A percentile compares a stretch with the other conserved stretches of the same genome.
phyloP scores from a whole-genome alignment of 2,797 vertebrate genomes.

The Clarias pachynema region DNA sequence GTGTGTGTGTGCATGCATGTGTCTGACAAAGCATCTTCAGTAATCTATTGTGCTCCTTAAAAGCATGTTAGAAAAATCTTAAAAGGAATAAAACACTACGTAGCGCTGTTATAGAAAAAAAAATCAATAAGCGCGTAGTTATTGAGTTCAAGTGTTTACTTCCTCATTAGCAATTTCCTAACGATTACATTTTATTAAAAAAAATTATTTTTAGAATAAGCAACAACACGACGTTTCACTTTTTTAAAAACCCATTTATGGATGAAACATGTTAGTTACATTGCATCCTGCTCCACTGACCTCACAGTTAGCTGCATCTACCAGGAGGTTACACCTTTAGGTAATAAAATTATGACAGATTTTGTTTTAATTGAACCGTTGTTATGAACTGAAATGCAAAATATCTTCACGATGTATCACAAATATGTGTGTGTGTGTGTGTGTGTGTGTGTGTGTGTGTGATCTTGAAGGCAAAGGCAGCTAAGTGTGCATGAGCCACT shows the following conservation, averaged over 20 bases:
- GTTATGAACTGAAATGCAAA: background rate
- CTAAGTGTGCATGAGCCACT: background rate
- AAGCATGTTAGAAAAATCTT: background rate
- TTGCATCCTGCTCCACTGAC: background rate
- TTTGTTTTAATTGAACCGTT: background rate
- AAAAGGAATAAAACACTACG: background rate
- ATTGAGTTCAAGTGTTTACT: background rate
- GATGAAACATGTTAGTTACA: background rate
- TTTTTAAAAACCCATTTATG: background rate
- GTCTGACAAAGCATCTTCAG: background rate
- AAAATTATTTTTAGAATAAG: background rate
- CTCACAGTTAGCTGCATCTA: background rate
- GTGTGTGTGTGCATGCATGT: slow-evolving; percentile 4
- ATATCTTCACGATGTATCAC: background rate
- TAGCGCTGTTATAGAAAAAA: background rate
- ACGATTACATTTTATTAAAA: background rate
- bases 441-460: slow-evolving; percentile 26
- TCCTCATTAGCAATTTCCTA: background rate
- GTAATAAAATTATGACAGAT: too few relatives aligned
- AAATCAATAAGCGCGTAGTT: background rate
- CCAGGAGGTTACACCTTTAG: background rate
- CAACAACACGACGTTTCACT: too few relatives aligned
- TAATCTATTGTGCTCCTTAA: background rate
- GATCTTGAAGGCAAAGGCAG: slow-evolving; percentile 70
- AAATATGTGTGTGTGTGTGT: background rate